Conservation (phyloP, 2,113 vertebrate species). For the Ameiurus melas region DNA sequence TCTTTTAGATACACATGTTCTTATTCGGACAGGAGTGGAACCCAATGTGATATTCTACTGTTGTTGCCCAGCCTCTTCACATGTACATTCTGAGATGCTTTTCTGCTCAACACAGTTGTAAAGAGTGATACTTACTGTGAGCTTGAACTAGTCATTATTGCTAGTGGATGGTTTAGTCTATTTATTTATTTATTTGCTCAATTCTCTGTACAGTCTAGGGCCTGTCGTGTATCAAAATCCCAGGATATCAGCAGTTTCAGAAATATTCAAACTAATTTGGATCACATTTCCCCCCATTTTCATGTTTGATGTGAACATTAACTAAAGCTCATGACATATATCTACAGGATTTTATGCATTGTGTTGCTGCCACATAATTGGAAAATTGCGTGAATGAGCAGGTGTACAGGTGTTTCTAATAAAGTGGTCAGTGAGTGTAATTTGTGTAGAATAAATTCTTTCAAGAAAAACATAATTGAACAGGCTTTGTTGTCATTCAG, state of each 20-base stretch:
- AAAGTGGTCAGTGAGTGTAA: no score
- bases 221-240: no score
- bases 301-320: background rate
- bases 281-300: background rate
- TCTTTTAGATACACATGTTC: background rate
- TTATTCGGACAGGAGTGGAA: background rate
- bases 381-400: background rate
- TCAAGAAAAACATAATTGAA: background rate
- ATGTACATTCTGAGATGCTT: background rate
- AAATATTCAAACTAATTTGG: no score
- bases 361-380: background rate
- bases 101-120: background rate
- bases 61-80: background rate
- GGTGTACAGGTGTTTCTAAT: background rate
- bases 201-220: no score
- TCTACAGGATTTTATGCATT: background rate
- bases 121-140: background rate
- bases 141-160: background rate
- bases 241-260: no score
- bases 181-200: no score
- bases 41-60: background rate
- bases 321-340: background rate
- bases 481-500: background rate
- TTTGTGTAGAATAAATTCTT: background rate
- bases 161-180: background rate